These are phyloP conservation scores for Reticulitermes speratus DNA, from an alignment of 1,140 invertebrate species.

Conservation along the genomic window DNA sequence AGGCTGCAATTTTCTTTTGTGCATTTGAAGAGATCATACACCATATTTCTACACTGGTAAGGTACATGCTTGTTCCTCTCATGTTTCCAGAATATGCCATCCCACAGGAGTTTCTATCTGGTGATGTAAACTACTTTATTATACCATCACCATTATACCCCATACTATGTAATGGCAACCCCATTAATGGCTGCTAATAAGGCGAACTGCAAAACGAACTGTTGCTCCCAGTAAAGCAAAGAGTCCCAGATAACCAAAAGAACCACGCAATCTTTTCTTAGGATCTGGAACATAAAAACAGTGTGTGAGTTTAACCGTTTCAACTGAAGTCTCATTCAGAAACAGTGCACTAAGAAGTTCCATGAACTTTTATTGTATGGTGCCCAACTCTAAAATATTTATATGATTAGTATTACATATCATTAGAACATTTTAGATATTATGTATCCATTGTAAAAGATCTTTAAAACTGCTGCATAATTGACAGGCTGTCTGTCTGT, in stretches of 20 bases:
- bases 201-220: constrained; percentile 42
- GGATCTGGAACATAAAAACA: constrained; percentile 36
- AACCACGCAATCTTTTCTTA: constrained; percentile 43
- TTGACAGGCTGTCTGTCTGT: too few relatives aligned
- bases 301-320: background rate
- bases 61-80: too few relatives aligned
- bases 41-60: too few relatives aligned
- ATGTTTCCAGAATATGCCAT: too few relatives aligned
- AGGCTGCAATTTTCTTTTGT: too few relatives aligned
- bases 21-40: too few relatives aligned
- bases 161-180: background rate
- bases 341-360: background rate
- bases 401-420: background rate
- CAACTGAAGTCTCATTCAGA: background rate
- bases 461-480: too few relatives aligned
- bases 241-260: constrained; percentile 48
- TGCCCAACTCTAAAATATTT: background rate
- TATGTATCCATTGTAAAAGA: background rate
- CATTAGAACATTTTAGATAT: background rate
- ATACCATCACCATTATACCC: background rate
- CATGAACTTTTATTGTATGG: background rate
- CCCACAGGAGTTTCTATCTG: background rate
- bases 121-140: background rate
- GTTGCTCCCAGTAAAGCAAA: constrained; percentile 46
- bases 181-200: constrained; percentile 37